Percentiles rank a stretch among this genome's conserved stretches.
phyloP scores from a whole-genome alignment of 2,797 vertebrate genomes.

The Acrocephalus scirpaceus region DNA sequence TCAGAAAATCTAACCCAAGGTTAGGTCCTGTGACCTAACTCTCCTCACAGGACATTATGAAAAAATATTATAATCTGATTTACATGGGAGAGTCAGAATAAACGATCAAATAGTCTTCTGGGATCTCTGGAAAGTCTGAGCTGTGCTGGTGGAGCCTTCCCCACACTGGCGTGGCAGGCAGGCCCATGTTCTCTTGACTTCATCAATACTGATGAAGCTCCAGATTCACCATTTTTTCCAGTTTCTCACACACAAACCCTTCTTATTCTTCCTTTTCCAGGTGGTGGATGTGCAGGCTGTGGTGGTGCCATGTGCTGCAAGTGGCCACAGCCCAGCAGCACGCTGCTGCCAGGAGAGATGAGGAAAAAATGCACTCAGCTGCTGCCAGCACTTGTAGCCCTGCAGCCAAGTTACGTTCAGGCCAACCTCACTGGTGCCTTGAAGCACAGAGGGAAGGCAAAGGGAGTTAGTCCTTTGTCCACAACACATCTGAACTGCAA shows the following conservation, averaged over 20 bases:
- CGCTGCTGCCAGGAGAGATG: rapidly evolving
- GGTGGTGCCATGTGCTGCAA: not conserved
- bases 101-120: not conserved
- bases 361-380: not conserved
- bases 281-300: not conserved
- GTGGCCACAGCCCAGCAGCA: not conserved
- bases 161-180: rapidly evolving
- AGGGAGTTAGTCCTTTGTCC: not conserved
- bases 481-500: not conserved
- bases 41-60: not conserved
- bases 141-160: not conserved
- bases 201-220: not conserved
- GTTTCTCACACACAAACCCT: not conserved
- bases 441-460: not conserved
- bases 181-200: not conserved
- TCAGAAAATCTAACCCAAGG: not conserved
- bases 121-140: not conserved
- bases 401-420: rapidly evolving
- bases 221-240: not conserved
- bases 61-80: not conserved
- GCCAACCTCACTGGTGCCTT: not conserved
- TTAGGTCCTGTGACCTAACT: not conserved
- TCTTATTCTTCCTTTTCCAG: not conserved
- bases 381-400: not conserved
- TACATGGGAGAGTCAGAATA: not conserved